Conservation (phyloP, 92 coral and sea anemone species). For the Pocillopora meandrina region DNA sequence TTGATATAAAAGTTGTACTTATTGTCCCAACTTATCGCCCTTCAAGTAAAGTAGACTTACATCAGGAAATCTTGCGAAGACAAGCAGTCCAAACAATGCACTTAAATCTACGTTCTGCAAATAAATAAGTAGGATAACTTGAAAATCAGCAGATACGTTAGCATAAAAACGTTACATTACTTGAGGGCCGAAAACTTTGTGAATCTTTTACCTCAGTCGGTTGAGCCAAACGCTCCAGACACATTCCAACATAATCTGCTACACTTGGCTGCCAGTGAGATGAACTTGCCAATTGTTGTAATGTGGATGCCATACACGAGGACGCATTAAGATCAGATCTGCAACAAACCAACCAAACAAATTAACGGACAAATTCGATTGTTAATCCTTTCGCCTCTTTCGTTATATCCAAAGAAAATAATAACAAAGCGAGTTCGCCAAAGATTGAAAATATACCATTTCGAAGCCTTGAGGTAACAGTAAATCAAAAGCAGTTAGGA, state of each 20-base stretch:
- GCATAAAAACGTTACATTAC: too few species aligned
- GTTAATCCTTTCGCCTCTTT: background rate
- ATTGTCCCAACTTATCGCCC: background rate
- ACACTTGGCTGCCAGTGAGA: slow-evolving; percentile 91
- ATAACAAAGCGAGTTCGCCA: background rate
- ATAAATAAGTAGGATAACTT: background rate
- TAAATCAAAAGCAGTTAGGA: too few species aligned
- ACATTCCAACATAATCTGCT: slow-evolving; percentile 80
- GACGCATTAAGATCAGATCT: slow-evolving; percentile 95
- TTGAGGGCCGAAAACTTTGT: background rate
- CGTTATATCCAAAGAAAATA: background rate
- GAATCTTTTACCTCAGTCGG: slow-evolving; percentile 53
- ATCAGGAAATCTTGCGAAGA: slow-evolving; percentile 97
- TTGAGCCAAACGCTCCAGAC: slow-evolving; percentile 72
- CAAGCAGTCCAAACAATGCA: slow-evolving; percentile 91
- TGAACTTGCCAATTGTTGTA: slow-evolving; percentile 84
- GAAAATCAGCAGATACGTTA: too few species aligned
- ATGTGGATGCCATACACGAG: slow-evolving; percentile 92
- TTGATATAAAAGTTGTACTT: background rate
- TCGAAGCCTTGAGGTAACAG: too few species aligned
- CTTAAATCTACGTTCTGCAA: slow-evolving; percentile 76
- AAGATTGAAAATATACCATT: too few species aligned
- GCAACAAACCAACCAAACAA: background rate
- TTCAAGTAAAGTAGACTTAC: slow-evolving; percentile 61
- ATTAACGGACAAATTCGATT: background rate